Percentiles rank a stretch among this genome's conserved stretches.
Evolutionary conservation across 2,888 invertebrate species (phyloP).

Genomic region (Nomada fucata): DNA sequence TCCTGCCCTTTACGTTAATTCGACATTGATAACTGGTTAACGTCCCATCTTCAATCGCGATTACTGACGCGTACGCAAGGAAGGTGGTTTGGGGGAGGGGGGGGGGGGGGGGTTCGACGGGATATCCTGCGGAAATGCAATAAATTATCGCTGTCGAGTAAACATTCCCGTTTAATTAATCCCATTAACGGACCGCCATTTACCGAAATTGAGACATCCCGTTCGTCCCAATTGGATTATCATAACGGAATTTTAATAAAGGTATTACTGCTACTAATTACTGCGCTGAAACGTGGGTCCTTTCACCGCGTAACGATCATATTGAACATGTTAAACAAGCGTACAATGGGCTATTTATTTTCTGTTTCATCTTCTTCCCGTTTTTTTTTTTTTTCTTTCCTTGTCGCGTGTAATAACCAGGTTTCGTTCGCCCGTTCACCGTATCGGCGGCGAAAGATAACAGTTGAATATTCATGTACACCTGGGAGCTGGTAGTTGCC

Average conservation of each 20-base stretch:
- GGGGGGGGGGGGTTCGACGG: neutral
- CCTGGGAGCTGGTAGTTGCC: conserved; percentile 23
- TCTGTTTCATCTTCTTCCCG: neutral
- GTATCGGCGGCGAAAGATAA: conserved; percentile 52
- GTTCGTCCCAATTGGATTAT: conserved; percentile 48
- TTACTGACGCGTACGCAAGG: neutral
- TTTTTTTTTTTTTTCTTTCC: too few relatives aligned
- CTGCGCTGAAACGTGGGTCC: neutral
- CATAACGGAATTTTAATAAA: conserved; percentile 57
- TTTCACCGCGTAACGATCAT: neutral
- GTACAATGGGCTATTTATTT: neutral
- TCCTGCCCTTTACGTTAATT: conserved; percentile 22
- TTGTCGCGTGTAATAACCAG: neutral
- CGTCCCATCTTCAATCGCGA: neutral
- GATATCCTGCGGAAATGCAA: conserved; percentile 5
- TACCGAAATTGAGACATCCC: conserved; percentile 49
- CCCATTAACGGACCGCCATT: conserved; percentile 42
- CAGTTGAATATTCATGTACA: conserved; percentile 60
- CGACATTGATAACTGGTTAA: conserved; percentile 13
- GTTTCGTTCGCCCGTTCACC: conserved; percentile 15
- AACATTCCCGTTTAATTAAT: conserved; percentile 53
- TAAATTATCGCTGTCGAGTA: conserved; percentile 40
- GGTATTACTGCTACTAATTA: conserved; percentile 43
- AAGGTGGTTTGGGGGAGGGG: neutral
- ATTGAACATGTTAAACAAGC: neutral